Base-by-base conservation (phyloP, 1,140 invertebrate species). In the Apis florea region DNA sequence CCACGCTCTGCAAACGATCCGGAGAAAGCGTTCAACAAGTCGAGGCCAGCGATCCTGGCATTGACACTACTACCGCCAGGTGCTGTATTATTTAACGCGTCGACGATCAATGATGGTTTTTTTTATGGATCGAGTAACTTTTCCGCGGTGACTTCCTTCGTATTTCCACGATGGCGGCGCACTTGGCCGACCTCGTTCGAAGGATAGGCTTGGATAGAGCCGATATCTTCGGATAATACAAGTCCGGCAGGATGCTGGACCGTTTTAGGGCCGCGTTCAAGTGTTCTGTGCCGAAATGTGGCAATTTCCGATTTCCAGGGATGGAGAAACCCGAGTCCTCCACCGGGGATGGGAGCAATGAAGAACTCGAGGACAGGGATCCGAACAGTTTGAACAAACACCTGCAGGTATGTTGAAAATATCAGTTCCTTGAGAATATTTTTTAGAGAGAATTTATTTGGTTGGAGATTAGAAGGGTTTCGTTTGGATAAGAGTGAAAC, bases 341-440 rank as follows among this genome's bases (percentile, higher is more conserved):
- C 40, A 90, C 89, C 56, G 94, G 92, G 47, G 93, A 90, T 71
- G 94, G 92, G 40, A 93, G 94, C 31, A 88, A 89, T 6, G 91
- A 95, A 51, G 94, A 95, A 63, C 91, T 96, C 19, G 95, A 96
- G 80, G 95, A 96, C 75, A 91, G 96, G 80, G 96, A 96, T 89
- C 96, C 96, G 0, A 96, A 96, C 84, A 95, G 93, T 83, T 90
- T 96, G 58, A 96, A 96, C 89, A 94, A 95, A 80, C 96, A 96
- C 91, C 91, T 96, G 54, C 96, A 96, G 95, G 96, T 96, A 91
- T 40, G 26, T 63, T 12, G 6, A 40, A 40, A 40, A 40, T 40
- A 40, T 40, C 31, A 4, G 4, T 3, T 40, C 0, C 31, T 40
- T 40, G 31, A 40, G 2, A 40, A 40, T 40, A 6, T 40, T 40